phyloP scores from a whole-genome alignment of 1,140 invertebrate species.

The Scaptomyza montana region DNA sequence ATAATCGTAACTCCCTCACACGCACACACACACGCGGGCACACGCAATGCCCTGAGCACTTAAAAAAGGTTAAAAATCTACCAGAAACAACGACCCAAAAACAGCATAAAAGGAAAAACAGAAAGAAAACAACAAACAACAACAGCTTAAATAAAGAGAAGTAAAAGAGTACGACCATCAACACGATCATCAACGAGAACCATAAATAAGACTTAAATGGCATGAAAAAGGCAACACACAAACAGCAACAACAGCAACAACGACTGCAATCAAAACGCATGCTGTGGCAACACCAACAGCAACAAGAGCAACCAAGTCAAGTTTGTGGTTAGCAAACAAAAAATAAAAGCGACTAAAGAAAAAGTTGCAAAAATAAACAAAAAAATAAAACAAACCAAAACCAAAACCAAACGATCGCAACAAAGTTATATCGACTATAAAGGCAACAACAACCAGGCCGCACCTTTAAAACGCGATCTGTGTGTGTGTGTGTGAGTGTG shows the following conservation, averaged over 20 bases:
- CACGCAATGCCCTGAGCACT: constrained; percentile 12
- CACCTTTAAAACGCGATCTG: constrained; percentile 54
- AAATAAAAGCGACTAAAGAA: constrained; percentile 34
- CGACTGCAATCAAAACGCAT: constrained; percentile 73
- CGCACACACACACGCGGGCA: not conserved
- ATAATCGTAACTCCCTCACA: constrained; percentile 17
- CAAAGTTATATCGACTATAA: constrained; percentile 64
- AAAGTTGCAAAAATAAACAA: constrained; percentile 34
- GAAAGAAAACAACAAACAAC: constrained; percentile 16
- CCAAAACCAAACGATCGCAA: constrained; percentile 59
- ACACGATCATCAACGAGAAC: constrained; percentile 80
- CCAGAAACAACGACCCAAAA: constrained; percentile 53
- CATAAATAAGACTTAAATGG: constrained; percentile 81
- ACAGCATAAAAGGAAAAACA: constrained; percentile 7
- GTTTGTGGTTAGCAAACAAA: constrained; percentile 14
- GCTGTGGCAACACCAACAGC: constrained; percentile 65
- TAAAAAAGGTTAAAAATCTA: constrained; percentile 51
- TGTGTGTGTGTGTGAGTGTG: not conserved
- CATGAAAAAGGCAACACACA: constrained; percentile 61
- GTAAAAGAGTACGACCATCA: constrained; percentile 66
- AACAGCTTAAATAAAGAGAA: constrained; percentile 27
- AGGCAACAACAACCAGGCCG: constrained; percentile 56
- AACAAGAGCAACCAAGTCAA: constrained; percentile 32
- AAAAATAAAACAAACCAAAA: too few species aligned
- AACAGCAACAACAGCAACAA: constrained; percentile 41